phyloP scores from a whole-genome alignment of 1,140 invertebrate species.

The Episyrphus balteatus region DNA sequence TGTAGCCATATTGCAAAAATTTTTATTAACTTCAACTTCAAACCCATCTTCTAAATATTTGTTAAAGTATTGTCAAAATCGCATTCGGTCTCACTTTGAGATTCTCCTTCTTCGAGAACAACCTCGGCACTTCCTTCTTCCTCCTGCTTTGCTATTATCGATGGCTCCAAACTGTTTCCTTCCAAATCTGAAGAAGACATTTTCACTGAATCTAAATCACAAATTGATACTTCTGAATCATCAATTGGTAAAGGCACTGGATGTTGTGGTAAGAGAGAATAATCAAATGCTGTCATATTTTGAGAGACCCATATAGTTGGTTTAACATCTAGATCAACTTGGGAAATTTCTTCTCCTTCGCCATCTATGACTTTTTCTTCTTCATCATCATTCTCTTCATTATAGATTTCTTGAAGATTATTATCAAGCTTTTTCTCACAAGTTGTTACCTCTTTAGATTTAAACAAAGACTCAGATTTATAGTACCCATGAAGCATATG shows the following conservation, averaged over 20 bases:
- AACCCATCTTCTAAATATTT: no score
- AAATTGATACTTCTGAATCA: slow-evolving; percentile 41
- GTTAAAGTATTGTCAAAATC: no score
- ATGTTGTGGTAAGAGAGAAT: slow-evolving; percentile 52
- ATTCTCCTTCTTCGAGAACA: no score
- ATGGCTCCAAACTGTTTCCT: no score
- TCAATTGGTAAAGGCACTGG: slow-evolving; percentile 47
- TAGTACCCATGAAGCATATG: slow-evolving; percentile 55
- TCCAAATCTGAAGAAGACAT: no score
- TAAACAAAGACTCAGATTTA: neutral
- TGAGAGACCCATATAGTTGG: slow-evolving; percentile 50
- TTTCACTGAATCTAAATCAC: slow-evolving; percentile 17
- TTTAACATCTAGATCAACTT: slow-evolving; percentile 18
- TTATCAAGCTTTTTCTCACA: neutral
- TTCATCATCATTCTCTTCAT: slow-evolving; percentile 41
- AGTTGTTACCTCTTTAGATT: neutral
- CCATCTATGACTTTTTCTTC: slow-evolving; percentile 36
- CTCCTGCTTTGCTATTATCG: no score
- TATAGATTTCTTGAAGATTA: slow-evolving; percentile 23
- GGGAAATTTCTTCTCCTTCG: slow-evolving; percentile 27
- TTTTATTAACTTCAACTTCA: no score
- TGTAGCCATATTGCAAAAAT: no score
- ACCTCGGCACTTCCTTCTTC: no score
- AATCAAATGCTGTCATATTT: slow-evolving; percentile 50
- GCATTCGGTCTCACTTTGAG: no score